Evolutionary conservation across 2,113 vertebrate species (phyloP), one percentile per base, ranked within the genome.

Genomic region (Coryphaenoides rupestris): DNA sequence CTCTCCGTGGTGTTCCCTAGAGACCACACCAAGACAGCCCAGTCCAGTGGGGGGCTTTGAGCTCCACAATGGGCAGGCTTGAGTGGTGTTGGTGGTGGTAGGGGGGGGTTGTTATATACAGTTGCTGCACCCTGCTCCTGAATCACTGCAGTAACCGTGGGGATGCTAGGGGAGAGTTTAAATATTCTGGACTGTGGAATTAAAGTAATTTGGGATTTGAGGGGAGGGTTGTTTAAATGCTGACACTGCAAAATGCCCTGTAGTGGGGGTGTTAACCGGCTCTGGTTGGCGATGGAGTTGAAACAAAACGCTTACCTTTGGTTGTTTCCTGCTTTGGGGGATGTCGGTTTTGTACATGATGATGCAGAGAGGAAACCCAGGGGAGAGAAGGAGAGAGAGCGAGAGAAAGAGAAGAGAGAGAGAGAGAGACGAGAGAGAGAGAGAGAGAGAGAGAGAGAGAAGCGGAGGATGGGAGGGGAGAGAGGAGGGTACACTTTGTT

Each of bases 271-370:
- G 23, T 15, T 5, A 15, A 26, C 5, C 56, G 33, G 5, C 26
- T 63, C 45, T 17, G 17, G 9, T 26, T 24, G 63, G n/a, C 70
- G 61, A 58, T 23, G 5, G 14, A 26, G 45, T 62, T 70, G 40
- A 76, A 63, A 63, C 16, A 40, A 61, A 61, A 17, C 60, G 82
- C 88, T 74, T 90, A 92, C 90, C 90, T 92, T 92, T 3, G 90
- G 26, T 70, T 90, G 90, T 84, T 90, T 92, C 73, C 90, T 90
- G 84, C 7, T 60, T 62, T 40, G 54, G 19, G 22, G 66, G 49
- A 62, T 5, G 33, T 10, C 33, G 13, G 33, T 7, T 12, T 12
- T 40, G 33, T 40, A 40, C 33, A 12, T 40, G 33, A 10, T 40
- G 33, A 40, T 40, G 9, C 33, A 40, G 21, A 28, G 17, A 60